Conservation (phyloP, 2,888 invertebrate genomes). For the Ligdia adustata region DNA sequence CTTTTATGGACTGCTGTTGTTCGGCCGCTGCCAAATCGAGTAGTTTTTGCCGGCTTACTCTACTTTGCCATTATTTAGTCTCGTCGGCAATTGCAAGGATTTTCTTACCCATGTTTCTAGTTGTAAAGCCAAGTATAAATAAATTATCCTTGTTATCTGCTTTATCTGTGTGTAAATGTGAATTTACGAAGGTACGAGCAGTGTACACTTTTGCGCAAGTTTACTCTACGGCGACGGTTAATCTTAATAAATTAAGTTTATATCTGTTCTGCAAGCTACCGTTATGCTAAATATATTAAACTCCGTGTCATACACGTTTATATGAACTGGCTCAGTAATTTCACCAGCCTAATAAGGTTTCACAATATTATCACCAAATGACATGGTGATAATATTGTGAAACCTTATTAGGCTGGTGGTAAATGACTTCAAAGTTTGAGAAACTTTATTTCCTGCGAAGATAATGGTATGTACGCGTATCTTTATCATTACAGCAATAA, state of each 20-base stretch:
- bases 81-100: slow-evolving; percentile 18
- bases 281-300: neutral
- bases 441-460: too few species aligned
- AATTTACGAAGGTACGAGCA: slow-evolving; percentile 24
- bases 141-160: slow-evolving; percentile 33
- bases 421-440: too few species aligned
- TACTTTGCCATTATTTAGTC: slow-evolving; percentile 16
- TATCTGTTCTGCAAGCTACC: slow-evolving; percentile 3
- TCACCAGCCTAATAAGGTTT: too few species aligned
- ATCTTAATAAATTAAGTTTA: slow-evolving; percentile 20
- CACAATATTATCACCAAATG: too few species aligned
- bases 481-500: slow-evolving; percentile 1
- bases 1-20: slow-evolving; percentile 30
- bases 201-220: slow-evolving; percentile 16
- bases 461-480: too few species aligned
- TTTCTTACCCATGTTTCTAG: slow-evolving; percentile 3
- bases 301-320: neutral
- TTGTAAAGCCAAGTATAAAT: slow-evolving; percentile 24
- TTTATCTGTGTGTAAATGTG: slow-evolving; percentile 36
- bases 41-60: slow-evolving; percentile 28
- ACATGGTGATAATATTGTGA: too few species aligned
- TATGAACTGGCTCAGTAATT: neutral
- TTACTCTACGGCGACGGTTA: slow-evolving; percentile 6
- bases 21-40: slow-evolving; percentile 29
- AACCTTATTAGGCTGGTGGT: too few species aligned